Conservation (phyloP, 2,888 invertebrate genomes). For the Acrobasis consociella region DNA sequence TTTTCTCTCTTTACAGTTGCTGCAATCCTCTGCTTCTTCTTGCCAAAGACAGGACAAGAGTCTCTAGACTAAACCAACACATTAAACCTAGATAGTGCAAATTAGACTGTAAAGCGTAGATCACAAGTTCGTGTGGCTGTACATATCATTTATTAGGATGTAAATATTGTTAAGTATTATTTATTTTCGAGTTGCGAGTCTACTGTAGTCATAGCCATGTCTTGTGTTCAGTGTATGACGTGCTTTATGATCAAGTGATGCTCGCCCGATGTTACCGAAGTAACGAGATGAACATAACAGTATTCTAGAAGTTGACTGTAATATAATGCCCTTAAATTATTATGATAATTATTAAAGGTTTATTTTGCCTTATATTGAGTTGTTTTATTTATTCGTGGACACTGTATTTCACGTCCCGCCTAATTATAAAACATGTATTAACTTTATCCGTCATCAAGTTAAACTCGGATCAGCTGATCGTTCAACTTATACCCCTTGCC, state of each 20-base stretch:
- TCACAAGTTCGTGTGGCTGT: slow-evolving; percentile 60
- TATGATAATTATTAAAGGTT: slow-evolving; percentile 75
- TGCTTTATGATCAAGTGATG: slow-evolving; percentile 7
- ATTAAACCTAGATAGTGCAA: slow-evolving; percentile 59
- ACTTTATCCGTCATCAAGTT: too few species aligned
- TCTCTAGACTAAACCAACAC: slow-evolving; percentile 83
- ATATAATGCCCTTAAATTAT: slow-evolving; percentile 79
- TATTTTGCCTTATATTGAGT: slow-evolving; percentile 51
- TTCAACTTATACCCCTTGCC: too few species aligned
- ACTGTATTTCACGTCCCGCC: background rate
- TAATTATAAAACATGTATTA: too few species aligned
- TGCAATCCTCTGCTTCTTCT: slow-evolving; percentile 87
- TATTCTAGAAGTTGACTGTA: slow-evolving; percentile 80
- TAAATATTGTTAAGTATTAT: slow-evolving; percentile 76
- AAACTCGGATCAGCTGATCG: too few species aligned
- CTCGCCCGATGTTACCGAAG: slow-evolving; percentile 46
- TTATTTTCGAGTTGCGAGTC: slow-evolving; percentile 41
- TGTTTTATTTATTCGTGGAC: slow-evolving; percentile 47
- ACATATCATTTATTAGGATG: slow-evolving; percentile 74
- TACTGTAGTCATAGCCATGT: slow-evolving; percentile 28
- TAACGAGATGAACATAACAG: slow-evolving; percentile 67
- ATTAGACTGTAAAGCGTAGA: slow-evolving; percentile 58
- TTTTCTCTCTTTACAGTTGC: slow-evolving; percentile 82
- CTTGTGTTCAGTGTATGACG: slow-evolving; percentile 21
- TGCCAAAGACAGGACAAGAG: slow-evolving; percentile 89